phyloP scores from a whole-genome alignment of 1,140 invertebrate species.

The Drosophila obscura region DNA sequence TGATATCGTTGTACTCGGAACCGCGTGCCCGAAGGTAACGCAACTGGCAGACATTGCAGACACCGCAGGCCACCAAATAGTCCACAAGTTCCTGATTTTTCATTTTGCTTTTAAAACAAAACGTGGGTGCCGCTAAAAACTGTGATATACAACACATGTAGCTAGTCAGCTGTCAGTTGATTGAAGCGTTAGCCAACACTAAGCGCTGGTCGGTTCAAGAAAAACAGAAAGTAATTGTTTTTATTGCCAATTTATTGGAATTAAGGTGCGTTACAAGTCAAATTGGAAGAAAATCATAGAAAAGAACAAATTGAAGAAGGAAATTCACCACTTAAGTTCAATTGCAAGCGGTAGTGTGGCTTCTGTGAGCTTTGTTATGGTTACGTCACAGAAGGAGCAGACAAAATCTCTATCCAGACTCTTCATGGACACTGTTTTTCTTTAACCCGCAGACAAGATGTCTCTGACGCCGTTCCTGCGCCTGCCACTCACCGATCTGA shows the following conservation, averaged over 20 bases:
- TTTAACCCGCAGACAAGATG: conserved; percentile 60
- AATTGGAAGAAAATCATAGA: not conserved
- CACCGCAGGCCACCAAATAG: conserved; percentile 83
- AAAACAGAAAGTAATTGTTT: conserved; percentile 45
- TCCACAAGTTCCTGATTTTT: conserved; percentile 82
- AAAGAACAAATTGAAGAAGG: no score
- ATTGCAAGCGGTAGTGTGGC: not conserved
- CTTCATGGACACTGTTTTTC: not conserved
- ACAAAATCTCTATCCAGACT: not conserved
- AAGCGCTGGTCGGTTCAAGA: conserved; percentile 7
- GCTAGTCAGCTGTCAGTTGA: not conserved
- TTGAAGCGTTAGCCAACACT: conserved; percentile 16
- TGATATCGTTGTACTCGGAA: conserved; percentile 84
- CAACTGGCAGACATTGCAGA: conserved; percentile 85
- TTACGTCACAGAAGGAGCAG: conserved; percentile 66
- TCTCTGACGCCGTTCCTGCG: conserved; percentile 87
- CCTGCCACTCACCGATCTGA: conserved; percentile 88
- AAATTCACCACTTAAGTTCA: not conserved
- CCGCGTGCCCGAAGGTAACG: conserved; percentile 84
- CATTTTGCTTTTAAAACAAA: conserved; percentile 44
- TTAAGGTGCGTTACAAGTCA: conserved; percentile 37
- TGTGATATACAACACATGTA: conserved; percentile 4
- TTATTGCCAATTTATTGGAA: conserved; percentile 34
- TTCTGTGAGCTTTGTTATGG: conserved; percentile 41
- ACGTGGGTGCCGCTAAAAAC: conserved; percentile 2